phyloP scores from a whole-genome alignment of 1,140 invertebrate species.

The Drosophila pectinifera region DNA sequence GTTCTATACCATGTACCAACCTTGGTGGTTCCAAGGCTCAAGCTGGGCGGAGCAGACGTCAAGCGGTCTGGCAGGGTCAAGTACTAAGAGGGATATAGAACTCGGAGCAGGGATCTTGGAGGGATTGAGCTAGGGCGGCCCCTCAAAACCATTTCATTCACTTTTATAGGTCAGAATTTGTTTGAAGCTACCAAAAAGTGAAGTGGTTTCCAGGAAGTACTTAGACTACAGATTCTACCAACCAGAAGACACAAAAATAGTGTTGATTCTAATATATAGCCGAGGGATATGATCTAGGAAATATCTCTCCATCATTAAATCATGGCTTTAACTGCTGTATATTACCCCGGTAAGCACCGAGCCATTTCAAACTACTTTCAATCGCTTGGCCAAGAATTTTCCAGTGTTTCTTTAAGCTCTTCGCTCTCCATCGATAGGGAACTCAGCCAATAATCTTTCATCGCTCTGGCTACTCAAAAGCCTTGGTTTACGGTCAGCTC shows the following conservation, averaged over 20 bases:
- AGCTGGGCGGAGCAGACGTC: slow-evolving; percentile 36
- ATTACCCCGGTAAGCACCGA: slow-evolving; percentile 7
- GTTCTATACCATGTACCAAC: slow-evolving; percentile 1
- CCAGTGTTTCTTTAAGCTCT: slow-evolving; percentile 6
- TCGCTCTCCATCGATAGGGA: slow-evolving; percentile 6
- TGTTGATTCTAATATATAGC: not conserved
- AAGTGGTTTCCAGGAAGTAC: slow-evolving; percentile 10
- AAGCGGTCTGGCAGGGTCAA: slow-evolving; percentile 34
- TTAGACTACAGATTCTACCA: not conserved
- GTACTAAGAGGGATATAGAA: not conserved
- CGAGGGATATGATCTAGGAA: slow-evolving; percentile 1
- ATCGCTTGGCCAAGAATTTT: slow-evolving; percentile 7
- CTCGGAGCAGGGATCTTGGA: not conserved
- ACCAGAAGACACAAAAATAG: not conserved
- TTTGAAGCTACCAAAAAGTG: not conserved
- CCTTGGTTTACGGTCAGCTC: slow-evolving; percentile 27
- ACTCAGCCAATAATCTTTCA: slow-evolving; percentile 37
- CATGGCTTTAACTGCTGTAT: not conserved
- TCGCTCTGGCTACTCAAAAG: slow-evolving; percentile 46
- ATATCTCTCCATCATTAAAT: slow-evolving; percentile 12
- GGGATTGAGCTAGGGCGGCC: slow-evolving; percentile 9
- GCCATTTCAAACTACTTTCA: slow-evolving; percentile 13
- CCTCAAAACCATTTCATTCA: slow-evolving; percentile 15
- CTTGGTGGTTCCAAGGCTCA: slow-evolving; percentile 8
- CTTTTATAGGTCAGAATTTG: not conserved